These are phyloP conservation scores for Cossypha polioptera DNA, from an alignment of 2,797 vertebrate genomes.

Conservation along the genomic window DNA sequence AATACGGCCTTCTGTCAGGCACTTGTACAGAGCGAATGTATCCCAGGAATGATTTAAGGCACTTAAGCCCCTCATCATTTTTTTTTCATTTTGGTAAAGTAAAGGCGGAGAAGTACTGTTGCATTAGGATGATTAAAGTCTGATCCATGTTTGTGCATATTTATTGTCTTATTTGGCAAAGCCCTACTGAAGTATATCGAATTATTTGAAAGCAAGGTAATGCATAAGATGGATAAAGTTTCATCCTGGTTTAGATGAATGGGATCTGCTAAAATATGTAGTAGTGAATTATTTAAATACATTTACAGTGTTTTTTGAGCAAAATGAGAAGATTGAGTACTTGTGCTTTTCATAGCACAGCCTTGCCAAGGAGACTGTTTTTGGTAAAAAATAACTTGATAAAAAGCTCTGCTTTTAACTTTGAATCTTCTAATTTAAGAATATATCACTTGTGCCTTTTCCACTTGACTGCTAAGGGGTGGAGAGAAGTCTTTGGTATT, in stretches of 20 bases:
- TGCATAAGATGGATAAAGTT: neutral
- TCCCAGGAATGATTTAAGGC: neutral
- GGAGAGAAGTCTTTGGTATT: neutral
- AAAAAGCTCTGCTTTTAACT: neutral
- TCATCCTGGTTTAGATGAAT: neutral
- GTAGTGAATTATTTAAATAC: neutral
- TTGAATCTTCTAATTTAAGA: neutral
- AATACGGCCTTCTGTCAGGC: neutral
- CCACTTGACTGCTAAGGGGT: neutral
- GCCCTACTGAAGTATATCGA: neutral
- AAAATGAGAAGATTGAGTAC: neutral
- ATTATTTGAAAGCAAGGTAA: neutral
- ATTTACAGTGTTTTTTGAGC: neutral
- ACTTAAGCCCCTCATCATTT: neutral
- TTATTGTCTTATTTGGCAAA: neutral
- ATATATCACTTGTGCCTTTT: neutral
- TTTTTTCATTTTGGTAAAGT: neutral
- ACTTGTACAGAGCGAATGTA: neutral
- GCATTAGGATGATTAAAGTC: neutral
- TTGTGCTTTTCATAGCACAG: neutral
- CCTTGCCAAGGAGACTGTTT: neutral
- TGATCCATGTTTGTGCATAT: neutral
- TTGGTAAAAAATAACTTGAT: neutral
- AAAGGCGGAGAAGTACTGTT: neutral
- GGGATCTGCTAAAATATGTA: neutral